A percentile compares a stretch with the other conserved stretches of the same genome.
Evolutionary conservation across 2,113 vertebrate species (phyloP).

Genomic region (Clupea harengus): DNA sequence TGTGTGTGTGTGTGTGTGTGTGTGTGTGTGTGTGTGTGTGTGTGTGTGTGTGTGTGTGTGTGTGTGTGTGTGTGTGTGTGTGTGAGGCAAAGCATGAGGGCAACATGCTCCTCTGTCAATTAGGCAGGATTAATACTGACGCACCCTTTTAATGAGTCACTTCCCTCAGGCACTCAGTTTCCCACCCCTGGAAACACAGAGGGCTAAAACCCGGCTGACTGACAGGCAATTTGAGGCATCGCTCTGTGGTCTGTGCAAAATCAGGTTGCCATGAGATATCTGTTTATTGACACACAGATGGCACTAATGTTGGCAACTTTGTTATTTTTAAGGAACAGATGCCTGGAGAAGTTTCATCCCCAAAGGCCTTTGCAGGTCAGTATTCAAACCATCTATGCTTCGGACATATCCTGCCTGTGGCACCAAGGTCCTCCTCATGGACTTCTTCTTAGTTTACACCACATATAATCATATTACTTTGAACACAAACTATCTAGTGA

Average conservation of each 20-base stretch:
- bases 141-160: conserved; percentile 39
- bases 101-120: conserved; percentile 36
- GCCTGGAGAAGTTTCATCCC: neutral
- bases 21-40: neutral
- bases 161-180: conserved; percentile 9
- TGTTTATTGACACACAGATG: neutral
- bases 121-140: conserved; percentile 46
- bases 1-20: neutral
- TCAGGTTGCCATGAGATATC: neutral
- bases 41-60: neutral
- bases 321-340: neutral
- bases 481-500: neutral
- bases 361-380: neutral
- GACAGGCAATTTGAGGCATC: neutral
- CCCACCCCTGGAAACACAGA: neutral
- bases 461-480: neutral
- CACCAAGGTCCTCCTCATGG: neutral
- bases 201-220: neutral
- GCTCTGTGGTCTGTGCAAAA: neutral
- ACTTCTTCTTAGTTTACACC: neutral
- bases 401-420: neutral
- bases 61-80: neutral
- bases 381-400: neutral
- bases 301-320: neutral
- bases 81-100: conserved; percentile 22